Base-by-base conservation (phyloP, 2,113 vertebrate genomes). In the Chionomys nivalis region DNA sequence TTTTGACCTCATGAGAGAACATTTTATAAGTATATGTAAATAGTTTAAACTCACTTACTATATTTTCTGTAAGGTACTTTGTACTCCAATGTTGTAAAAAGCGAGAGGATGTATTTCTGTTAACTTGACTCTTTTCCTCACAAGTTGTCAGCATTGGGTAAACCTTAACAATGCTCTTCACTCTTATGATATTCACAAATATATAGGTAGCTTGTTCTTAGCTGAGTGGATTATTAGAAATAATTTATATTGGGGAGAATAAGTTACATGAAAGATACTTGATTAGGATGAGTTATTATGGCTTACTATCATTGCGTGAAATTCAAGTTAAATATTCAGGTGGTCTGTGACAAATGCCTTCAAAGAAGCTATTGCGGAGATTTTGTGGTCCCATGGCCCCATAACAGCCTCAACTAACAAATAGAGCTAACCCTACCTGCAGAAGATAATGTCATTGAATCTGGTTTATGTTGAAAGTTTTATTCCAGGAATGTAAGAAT, bases 381-480 rank as follows among this genome's bases (percentile, higher is more conserved):
- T 24, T n/a, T 1, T 2, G 31, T 13, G 33, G 8, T 44, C 52
- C 52, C 19, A 1, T 55, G 7, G 33, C 10, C 2, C 24, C 5
- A 26, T 42, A 33, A 16, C 28, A 63, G 6, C 9, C 26, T 66
- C 17, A 31, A 0, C 12, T 79, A 85, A 61, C 5, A 36, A 31
- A 65, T 5, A 65, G 10, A 70, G 16, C 1, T 33, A 63, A 31
- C 2, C 19, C 0, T 73, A 66, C 76, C 4, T 87, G 33, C 33
- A 33, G 6, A 26, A 47, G 24, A 33, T 26, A 47, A 65, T 21
- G 33, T 42, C 49, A 66, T 36, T 73, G 33, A 26, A 55, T 66
- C 52, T 66, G 58, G 8, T 91, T 66, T 9, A 72, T 3, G 49
- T 44, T 73, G 70, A 21, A 73, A 58, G 12, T 88, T 93, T 78